Evolutionary conservation across 2,888 invertebrate species (phyloP).

Genomic region (Tanypteryx hageni): DNA sequence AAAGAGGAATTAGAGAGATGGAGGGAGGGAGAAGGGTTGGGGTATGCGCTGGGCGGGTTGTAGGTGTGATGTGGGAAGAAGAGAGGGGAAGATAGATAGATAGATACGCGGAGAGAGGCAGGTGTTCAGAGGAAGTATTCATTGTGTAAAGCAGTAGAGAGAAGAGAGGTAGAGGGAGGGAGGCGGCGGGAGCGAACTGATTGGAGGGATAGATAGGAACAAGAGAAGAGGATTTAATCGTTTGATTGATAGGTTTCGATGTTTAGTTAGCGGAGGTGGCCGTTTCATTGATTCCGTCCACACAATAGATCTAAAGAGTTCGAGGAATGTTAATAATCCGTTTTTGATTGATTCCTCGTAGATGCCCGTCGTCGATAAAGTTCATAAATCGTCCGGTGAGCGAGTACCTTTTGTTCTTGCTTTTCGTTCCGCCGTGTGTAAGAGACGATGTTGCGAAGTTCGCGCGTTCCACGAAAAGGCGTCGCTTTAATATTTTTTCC

Average conservation of each 20-base stretch:
- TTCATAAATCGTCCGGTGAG: conserved; percentile 15
- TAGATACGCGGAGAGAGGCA: not conserved
- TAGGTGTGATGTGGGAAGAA: conserved; percentile 5
- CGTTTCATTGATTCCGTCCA: conserved; percentile 57
- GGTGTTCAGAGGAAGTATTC: not conserved
- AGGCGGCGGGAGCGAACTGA: conserved; percentile 34
- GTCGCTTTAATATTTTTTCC: no score
- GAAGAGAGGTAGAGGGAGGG: not conserved
- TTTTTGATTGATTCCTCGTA: conserved; percentile 51
- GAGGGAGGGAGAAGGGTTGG: not conserved
- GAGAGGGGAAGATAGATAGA: not conserved
- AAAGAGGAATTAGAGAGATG: not conserved
- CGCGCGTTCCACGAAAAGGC: not conserved
- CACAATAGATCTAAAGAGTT: conserved; percentile 46
- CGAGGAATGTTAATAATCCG: conserved; percentile 58
- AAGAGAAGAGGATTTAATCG: conserved; percentile 62
- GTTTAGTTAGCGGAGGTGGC: conserved; percentile 60
- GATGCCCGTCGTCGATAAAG: conserved; percentile 5
- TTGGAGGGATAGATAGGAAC: conserved; percentile 51
- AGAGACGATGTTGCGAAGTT: no score
- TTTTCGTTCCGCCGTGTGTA: not conserved
- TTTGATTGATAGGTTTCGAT: conserved; percentile 61
- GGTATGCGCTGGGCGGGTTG: not conserved
- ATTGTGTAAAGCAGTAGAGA: not conserved
- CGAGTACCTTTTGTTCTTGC: conserved; percentile 13